phyloP scores from a whole-genome alignment of 92 coral and sea anemone genomes.

The Parazoanthus atlanticus region DNA sequence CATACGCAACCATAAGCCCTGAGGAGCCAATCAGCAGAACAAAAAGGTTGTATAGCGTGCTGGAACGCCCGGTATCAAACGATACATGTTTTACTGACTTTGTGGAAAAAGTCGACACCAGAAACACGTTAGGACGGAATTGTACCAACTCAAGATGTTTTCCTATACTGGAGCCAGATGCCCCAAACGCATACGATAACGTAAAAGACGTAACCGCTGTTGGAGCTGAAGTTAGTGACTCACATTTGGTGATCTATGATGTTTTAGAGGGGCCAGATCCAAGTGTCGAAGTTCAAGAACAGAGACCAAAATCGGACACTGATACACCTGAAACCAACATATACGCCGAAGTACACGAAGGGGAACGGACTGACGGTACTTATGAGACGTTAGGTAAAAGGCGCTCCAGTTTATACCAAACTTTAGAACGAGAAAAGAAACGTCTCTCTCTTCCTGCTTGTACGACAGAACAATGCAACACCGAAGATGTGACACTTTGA shows the following conservation, averaged over 20 bases:
- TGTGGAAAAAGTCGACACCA: neutral
- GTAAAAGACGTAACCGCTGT: neutral
- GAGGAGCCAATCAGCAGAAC: neutral
- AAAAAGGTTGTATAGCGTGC: neutral
- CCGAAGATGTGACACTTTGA: neutral
- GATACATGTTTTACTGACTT: neutral
- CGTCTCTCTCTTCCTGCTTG: neutral
- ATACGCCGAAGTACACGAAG: neutral
- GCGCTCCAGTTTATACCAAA: neutral
- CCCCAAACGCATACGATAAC: neutral
- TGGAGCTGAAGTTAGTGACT: neutral
- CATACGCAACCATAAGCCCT: neutral
- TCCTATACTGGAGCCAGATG: neutral
- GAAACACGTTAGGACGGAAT: neutral
- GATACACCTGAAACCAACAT: neutral
- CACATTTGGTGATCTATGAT: neutral
- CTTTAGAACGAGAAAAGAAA: neutral
- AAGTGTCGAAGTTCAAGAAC: neutral
- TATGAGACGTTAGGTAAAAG: neutral
- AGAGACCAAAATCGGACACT: neutral
- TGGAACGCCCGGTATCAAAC: neutral
- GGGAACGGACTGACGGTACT: neutral
- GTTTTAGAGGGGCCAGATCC: neutral
- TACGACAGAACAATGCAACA: neutral
- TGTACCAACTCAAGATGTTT: neutral